Evolutionary conservation across 2,888 invertebrate genomes (phyloP).

Genomic region (Heliconius aoede): DNA sequence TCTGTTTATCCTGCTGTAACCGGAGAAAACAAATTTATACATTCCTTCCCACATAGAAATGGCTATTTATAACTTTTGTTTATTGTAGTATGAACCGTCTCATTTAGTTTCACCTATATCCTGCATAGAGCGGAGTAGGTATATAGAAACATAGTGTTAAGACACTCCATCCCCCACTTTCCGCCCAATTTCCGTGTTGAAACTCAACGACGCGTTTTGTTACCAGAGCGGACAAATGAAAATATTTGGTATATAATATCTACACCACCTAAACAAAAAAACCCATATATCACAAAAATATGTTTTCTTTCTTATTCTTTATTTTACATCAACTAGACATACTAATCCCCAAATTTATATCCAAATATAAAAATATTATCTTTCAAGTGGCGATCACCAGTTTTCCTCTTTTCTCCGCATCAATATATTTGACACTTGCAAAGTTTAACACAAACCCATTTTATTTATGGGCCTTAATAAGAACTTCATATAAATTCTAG

Average conservation of each 20-base stretch:
- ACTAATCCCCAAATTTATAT: neutral
- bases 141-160: no score
- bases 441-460: slow-evolving; percentile 21
- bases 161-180: neutral
- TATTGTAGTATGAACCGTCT: no score
- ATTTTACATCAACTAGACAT: neutral
- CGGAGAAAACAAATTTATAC: neutral
- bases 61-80: no score
- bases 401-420: neutral
- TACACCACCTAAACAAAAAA: no score
- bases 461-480: slow-evolving; percentile 28
- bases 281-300: no score
- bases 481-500: slow-evolving; percentile 17
- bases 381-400: neutral
- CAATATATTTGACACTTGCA: slow-evolving; percentile 12
- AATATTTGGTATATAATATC: neutral
- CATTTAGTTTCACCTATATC: no score
- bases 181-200: neutral
- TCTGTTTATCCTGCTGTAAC: neutral
- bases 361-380: neutral
- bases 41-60: neutral
- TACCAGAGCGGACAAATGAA: neutral
- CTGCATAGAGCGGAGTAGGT: no score
- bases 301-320: no score
- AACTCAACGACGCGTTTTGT: neutral